A percentile compares a stretch with the other conserved stretches of the same genome.
Conservation (phyloP, 2,113 vertebrate species). For the Oryzias javanicus region DNA sequence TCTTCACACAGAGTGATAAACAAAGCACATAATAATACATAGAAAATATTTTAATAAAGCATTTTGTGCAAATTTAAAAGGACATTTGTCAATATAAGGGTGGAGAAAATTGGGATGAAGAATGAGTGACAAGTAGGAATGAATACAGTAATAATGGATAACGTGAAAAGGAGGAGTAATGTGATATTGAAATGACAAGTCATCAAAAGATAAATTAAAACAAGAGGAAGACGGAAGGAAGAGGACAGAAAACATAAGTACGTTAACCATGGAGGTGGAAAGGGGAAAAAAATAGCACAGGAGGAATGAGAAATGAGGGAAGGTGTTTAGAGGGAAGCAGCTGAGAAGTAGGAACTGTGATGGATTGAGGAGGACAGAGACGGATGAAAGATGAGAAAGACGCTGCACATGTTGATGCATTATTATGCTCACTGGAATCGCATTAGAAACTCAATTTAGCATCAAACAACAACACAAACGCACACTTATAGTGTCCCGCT, state of each 20-base stretch:
- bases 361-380: conserved; percentile 41
- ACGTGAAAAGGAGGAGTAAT: neutral
- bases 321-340: conserved; percentile 9
- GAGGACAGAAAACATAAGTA: conserved; percentile 16
- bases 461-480: conserved; percentile 28
- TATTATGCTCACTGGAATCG: conserved; percentile 26
- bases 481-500: neutral
- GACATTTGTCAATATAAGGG: conserved; percentile 2
- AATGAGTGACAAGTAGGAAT: neutral
- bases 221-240: conserved; percentile 3
- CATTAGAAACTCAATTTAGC: conserved; percentile 51
- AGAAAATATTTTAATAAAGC: conserved; percentile 1
- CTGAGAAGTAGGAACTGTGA: conserved; percentile 26
- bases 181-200: conserved; percentile 12
- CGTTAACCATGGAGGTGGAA: neutral
- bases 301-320: conserved; percentile 20
- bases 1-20: conserved; percentile 2
- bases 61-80: neutral
- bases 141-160: neutral
- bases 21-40: conserved; percentile 3
- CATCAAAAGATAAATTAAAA: conserved; percentile 13
- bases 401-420: conserved; percentile 39
- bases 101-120: neutral
- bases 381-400: conserved; percentile 28
- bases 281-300: conserved; percentile 19